phyloP scores from a whole-genome alignment of 2,888 invertebrate genomes.

The Tridacna gigas region DNA sequence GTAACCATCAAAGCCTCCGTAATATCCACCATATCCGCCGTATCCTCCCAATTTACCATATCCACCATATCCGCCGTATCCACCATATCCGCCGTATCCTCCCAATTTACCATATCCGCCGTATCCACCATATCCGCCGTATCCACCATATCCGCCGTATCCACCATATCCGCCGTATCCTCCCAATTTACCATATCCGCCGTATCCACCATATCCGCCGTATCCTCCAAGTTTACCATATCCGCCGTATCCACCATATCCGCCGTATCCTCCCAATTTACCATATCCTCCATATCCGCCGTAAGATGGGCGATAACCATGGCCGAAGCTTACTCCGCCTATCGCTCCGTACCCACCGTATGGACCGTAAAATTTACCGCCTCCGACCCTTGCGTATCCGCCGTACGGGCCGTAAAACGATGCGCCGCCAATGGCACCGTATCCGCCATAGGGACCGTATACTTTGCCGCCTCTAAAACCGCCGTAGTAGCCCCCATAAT shows the following conservation, averaged over 20 bases:
- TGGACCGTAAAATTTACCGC: too few species aligned
- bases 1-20: not conserved
- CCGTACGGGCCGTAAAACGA: too few species aligned
- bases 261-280: not conserved
- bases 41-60: not conserved
- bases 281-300: not conserved
- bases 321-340: too few species aligned
- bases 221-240: constrained; percentile 1
- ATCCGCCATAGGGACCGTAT: too few species aligned
- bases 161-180: too few species aligned
- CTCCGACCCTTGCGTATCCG: too few species aligned
- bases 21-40: constrained; percentile 9
- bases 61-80: not conserved
- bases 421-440: too few species aligned
- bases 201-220: not conserved
- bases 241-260: not conserved
- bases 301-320: not conserved
- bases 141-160: not conserved
- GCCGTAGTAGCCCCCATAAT: too few species aligned
- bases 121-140: constrained; percentile 3
- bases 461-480: too few species aligned
- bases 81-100: constrained; percentile 2
- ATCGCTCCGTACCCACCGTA: too few species aligned
- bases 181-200: too few species aligned
- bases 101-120: not conserved